These are phyloP conservation scores for Plectropomus leopardus DNA, from an alignment of 2,113 vertebrate genomes.

Conservation along the genomic window DNA sequence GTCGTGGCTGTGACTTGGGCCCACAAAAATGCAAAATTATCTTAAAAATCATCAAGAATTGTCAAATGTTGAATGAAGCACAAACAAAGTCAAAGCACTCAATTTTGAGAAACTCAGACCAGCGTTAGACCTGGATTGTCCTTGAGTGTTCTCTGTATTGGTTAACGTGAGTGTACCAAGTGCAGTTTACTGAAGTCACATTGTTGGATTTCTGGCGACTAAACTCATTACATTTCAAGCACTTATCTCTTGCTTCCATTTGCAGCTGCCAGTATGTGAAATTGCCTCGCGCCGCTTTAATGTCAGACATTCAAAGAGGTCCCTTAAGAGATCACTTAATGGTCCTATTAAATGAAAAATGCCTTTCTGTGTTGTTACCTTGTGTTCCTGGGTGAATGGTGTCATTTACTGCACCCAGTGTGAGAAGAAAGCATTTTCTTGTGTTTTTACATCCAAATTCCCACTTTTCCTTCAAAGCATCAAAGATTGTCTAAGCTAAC, in stretches of 20 bases:
- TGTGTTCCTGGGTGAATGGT: background rate
- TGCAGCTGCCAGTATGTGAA: conserved; percentile 54
- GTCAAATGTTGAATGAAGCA: background rate
- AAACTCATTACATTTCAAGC: conserved; percentile 51
- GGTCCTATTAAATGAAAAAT: conserved; percentile 46
- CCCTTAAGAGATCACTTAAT: conserved; percentile 44
- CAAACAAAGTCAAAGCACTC: background rate
- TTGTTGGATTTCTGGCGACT: conserved; percentile 26
- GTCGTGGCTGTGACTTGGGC: background rate
- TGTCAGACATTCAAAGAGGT: conserved; percentile 49
- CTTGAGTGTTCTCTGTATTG: background rate
- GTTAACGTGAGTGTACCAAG: background rate
- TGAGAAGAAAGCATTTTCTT: background rate
- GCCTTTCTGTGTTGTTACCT: conserved; percentile 25
- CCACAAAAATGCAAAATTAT: background rate
- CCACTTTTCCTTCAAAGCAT: background rate
- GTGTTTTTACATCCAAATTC: background rate
- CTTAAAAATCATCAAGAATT: background rate
- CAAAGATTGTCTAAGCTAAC: background rate
- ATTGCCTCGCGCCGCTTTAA: conserved; percentile 56
- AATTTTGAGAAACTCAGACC: background rate
- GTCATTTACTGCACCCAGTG: background rate
- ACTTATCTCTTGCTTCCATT: conserved; percentile 63
- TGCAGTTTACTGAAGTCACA: conserved; percentile 27
- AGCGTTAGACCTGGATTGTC: background rate